Evolutionary conservation across 2,797 vertebrate genomes (phyloP).

Genomic region (Vireo griseus): DNA sequence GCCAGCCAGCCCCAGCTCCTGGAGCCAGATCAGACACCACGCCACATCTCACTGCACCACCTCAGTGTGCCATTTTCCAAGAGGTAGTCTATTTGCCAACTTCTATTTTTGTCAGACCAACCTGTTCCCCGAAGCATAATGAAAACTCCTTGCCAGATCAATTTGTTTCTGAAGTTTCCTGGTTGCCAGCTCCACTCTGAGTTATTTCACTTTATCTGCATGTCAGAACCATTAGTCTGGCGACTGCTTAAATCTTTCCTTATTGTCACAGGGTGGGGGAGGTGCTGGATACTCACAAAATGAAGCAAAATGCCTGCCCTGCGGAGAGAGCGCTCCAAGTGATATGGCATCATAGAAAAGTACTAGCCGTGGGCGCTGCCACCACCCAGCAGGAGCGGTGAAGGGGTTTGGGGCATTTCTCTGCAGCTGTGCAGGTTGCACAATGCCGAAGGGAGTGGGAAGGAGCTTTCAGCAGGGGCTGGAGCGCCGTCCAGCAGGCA

Average conservation of each 20-base stretch:
- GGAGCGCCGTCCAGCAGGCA: not conserved
- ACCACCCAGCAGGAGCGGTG: accelerated
- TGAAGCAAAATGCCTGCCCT: not conserved
- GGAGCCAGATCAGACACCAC: not conserved
- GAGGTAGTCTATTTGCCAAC: constrained; percentile 45
- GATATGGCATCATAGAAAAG: not conserved
- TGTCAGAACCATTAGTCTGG: constrained; percentile 53
- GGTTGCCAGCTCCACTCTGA: constrained; percentile 46
- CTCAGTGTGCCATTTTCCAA: not conserved
- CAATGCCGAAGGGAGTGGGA: not conserved
- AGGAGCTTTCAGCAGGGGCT: not conserved
- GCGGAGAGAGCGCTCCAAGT: not conserved
- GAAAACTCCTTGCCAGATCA: constrained; percentile 59
- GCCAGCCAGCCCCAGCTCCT: not conserved
- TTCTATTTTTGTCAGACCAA: constrained; percentile 63
- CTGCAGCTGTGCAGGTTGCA: not conserved
- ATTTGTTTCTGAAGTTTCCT: constrained; percentile 52
- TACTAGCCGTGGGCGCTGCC: not conserved
- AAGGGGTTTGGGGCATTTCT: not conserved
- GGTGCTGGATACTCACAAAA: not conserved
- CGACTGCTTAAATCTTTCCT: not conserved
- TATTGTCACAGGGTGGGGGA: not conserved
- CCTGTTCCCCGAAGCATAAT: constrained; percentile 58
- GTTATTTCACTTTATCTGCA: constrained; percentile 36
- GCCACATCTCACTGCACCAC: not conserved